Evolutionary conservation across 1,140 invertebrate species (phyloP), one percentile per base, ranked within the genome.

Genomic region (Probaryconus sp.): DNA sequence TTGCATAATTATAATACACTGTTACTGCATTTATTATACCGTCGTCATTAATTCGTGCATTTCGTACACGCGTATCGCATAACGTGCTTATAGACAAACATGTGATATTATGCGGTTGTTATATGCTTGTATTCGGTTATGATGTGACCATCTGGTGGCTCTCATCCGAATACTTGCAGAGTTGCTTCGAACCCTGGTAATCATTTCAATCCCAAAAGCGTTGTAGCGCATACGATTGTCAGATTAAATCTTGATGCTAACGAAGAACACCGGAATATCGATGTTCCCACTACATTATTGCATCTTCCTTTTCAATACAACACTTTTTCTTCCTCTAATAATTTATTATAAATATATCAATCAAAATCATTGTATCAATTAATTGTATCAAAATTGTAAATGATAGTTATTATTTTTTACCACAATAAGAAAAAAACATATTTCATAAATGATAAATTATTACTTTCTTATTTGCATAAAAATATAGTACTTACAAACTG

Each of bases 181-280:
- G 51, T 65, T 71, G 76, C 65, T 74, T 71, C 61, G 33, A 65
- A 58, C 53, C 47, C 47, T 48, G 61, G 60, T 70, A 76, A 76
- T 70, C 73, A 76, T 76, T 76, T 60, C 53, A 76, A 76, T 76
- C 73, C 61, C 67, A 42, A 76, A 76, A 70, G 67, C 73, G 65
- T 76, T 76, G 73, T 67, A 67, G 67, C 61, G 65, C 73, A 76
- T 76, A 76, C 71, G 55, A 80, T 77, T 71, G 65, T 51, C 60
- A 63, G 67, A 80, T 77, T 77, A 71, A 77, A 71, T 78, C 74
- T 68, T 65, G 55, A 60, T 55, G 60, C 65, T 75, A 75, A 76
- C 64, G 53, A 76, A 76, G 72, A 67, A 64, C 48, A 24, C 11
- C 9, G 28, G 35, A 74, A 74, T 67, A 74, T 74, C 50, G 56